Conservation (phyloP, 1,140 invertebrate genomes). For the Bactericera cockerelli region DNA sequence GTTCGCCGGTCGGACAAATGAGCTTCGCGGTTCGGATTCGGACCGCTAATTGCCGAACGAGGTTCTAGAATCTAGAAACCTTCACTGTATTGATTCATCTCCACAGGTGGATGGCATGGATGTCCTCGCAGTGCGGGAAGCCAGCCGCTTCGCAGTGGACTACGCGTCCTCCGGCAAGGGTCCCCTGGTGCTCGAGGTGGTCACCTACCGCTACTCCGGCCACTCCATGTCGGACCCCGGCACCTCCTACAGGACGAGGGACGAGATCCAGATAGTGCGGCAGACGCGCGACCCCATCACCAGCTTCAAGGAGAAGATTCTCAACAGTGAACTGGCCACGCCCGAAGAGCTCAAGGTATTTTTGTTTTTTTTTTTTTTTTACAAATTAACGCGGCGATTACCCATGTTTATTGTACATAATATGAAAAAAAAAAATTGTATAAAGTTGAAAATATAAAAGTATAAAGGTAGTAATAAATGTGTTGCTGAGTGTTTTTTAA, state of each 20-base stretch:
- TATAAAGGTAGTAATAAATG: not conserved
- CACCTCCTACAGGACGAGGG: conserved; percentile 38
- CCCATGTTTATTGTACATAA: too few species aligned
- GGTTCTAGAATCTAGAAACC: too few species aligned
- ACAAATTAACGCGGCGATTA: too few species aligned
- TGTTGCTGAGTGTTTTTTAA: too few species aligned
- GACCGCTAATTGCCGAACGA: too few species aligned
- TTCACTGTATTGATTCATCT: too few species aligned
- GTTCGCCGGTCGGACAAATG: too few species aligned
- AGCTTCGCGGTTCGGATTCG: too few species aligned
- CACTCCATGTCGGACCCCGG: conserved; percentile 44
- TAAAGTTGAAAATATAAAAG: not conserved
- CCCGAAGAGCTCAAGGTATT: conserved; percentile 44
- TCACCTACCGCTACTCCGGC: conserved; percentile 43
- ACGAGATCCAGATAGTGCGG: conserved; percentile 55
- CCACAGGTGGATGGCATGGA: conserved; percentile 62
- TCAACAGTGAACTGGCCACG: conserved; percentile 33
- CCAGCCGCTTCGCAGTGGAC: conserved; percentile 40
- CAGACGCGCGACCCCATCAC: conserved; percentile 55
- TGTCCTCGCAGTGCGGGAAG: conserved; percentile 51
- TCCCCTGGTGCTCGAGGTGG: conserved; percentile 51
- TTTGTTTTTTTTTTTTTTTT: too few species aligned
- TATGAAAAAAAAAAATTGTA: not conserved
- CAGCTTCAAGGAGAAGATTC: conserved; percentile 44
- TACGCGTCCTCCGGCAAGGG: conserved; percentile 44